Base-by-base conservation (phyloP, 2,888 invertebrate genomes). In the Linnaemya vulpina region DNA sequence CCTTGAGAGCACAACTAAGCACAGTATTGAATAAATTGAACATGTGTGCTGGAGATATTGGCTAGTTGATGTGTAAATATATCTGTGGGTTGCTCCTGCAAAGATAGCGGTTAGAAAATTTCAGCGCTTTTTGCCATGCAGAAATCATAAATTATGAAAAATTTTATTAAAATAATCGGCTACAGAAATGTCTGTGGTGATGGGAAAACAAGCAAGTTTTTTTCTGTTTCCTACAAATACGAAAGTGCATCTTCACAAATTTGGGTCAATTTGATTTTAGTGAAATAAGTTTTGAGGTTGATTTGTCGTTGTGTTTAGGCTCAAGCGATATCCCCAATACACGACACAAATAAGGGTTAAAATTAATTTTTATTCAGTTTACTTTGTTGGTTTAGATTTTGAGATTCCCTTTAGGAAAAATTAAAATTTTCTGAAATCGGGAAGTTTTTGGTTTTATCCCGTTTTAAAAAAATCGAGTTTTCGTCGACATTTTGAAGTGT, bases 1-100 rank as follows among this genome's bases (percentile, higher is more conserved):
- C n/a, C 51, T 71, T 62, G 30, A 78, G 62, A 62, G 51, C 17
- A 78, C 60, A 68, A 68, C 67, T 38, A 68, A 43, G n/a, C 17
- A 43, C 22, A 43, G 35, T 40, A 43, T 68, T 58, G 68, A 68
- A 38, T 40, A 70, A 68, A 60, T 51, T 70, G 60, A 13, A 58
- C 58, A 25, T 70, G 25, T 51, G 13, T 49, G 25, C 60, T 60
- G 10, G 22, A 35, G 9, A 68, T 68, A 60, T 67, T 58, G 58
- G 30, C 35, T 46, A 15, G 15, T 65, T 13, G 15, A 20, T 43
- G 35, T 46, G 9, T 30, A 62, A 62, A 62, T 46, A 22, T 46
- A 30, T 5, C 5, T 5, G 30, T 30, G 8, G 46, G 5, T 5
- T 30, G 17, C 30, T 17, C 13, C 30, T 11, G 46, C 17, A 20